Conservation (phyloP, 2,113 vertebrate genomes). For the Etheostoma cragini region DNA sequence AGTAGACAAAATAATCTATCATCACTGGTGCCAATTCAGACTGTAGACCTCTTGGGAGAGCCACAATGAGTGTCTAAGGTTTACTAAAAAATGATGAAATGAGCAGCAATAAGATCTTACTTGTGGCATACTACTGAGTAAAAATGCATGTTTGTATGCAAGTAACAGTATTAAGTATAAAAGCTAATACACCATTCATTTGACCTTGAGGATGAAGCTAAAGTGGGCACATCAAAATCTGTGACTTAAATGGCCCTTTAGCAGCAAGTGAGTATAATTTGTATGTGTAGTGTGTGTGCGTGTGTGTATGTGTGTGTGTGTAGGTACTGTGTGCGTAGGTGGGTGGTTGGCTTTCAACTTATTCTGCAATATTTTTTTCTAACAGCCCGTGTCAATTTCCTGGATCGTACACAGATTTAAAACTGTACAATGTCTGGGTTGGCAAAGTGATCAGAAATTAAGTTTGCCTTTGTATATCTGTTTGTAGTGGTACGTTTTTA, state of each 20-base stretch:
- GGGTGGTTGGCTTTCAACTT: slow-evolving; percentile 26
- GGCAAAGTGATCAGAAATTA: slow-evolving; percentile 35
- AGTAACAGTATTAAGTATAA: not conserved
- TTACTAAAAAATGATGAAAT: slow-evolving; percentile 3
- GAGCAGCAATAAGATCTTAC: not conserved
- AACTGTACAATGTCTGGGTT: slow-evolving; percentile 20
- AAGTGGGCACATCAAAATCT: slow-evolving; percentile 9
- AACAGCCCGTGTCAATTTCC: slow-evolving; percentile 37
- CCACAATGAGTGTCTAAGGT: not conserved
- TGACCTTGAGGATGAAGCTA: slow-evolving; percentile 24
- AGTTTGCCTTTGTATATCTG: slow-evolving; percentile 37
- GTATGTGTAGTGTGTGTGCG: slow-evolving; percentile 11
- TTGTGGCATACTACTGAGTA: not conserved
- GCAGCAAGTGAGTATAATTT: slow-evolving; percentile 1
- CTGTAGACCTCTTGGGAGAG: not conserved
- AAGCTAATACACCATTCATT: not conserved
- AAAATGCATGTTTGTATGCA: not conserved
- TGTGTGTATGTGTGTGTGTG: too few relatives aligned
- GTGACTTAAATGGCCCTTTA: slow-evolving; percentile 1
- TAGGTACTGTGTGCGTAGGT: not conserved
- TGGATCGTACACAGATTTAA: not conserved
- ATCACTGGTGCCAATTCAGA: slow-evolving; percentile 2
- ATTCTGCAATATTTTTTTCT: slow-evolving; percentile 23
- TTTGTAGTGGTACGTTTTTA: slow-evolving; percentile 16
- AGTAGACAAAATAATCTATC: not conserved